Evolutionary conservation across 2,888 invertebrate species (phyloP), one percentile per base, ranked within the genome.

Genomic region (Amiota communis): DNA sequence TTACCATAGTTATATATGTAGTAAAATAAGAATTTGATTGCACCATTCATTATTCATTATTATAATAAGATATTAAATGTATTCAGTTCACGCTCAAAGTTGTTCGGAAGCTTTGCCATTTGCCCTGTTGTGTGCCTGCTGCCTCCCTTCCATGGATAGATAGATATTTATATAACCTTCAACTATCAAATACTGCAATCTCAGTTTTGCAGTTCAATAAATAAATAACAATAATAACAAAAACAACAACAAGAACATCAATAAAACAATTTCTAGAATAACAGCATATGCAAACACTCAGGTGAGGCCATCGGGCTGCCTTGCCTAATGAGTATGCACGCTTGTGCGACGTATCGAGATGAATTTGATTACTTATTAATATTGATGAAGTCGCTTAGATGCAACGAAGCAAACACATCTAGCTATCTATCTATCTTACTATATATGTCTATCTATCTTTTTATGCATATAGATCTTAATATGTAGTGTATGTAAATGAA

Each of bases 321-420:
- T 36, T 57, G 59, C 67, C 53, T 68, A 68, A 68, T 68, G 67
- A 68, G 67, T 51, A 17, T 53, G 53, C 51, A 13, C 67, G 23
- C 67, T 23, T 36, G 51, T 49, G 51, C 67, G 51, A 51, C 51
- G 67, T 68, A 53, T 1, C 51, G 67, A 47, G 67, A 68, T 68
- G 67, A 68, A 68, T 70, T 70, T 59, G 70, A 70, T 70, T 23
- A 49, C 48, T 61, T 61, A 70, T 70, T 59, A 70, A 70, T 70
- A 70, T 70, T 70, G 70, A 70, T 70, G 70, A 59, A 70, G 67
- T 53, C 48, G 53, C 53, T 20, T 13, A 9, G 65, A 46, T 46
- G 65, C 48, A 47, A 9, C n/a, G 59, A 17, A 59, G 59, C 59
- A 59, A 20, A 20, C 59, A 20, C 59, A 59, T 59, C 20, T 59